Conservation (phyloP, 2,113 vertebrate genomes). For the Catagonus wagneri region DNA sequence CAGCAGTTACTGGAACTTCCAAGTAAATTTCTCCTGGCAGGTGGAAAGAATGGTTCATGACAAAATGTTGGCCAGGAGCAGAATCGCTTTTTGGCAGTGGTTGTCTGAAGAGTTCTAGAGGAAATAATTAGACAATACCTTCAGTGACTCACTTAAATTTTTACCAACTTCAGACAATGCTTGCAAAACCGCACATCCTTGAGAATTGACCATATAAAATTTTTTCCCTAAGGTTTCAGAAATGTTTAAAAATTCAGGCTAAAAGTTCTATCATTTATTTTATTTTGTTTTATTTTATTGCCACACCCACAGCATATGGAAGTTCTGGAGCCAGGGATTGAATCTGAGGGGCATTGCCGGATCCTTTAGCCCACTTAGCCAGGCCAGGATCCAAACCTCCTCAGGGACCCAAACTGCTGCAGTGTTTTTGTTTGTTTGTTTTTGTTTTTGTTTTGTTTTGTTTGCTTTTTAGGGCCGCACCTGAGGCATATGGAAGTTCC, state of each 20-base stretch:
- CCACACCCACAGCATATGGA: too few relatives aligned
- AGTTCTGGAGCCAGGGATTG: too few relatives aligned
- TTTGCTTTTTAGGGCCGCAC: too few relatives aligned
- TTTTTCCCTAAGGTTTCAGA: background rate
- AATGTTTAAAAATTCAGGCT: constrained; percentile 5
- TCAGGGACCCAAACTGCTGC: too few relatives aligned
- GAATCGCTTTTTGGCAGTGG: background rate
- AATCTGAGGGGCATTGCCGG: too few relatives aligned
- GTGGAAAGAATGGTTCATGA: constrained; percentile 8
- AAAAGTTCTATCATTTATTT: background rate
- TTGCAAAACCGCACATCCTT: background rate
- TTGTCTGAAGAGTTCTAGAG: constrained; percentile 9
- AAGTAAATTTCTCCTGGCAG: background rate
- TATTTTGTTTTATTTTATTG: too few relatives aligned
- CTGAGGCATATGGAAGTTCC: too few relatives aligned
- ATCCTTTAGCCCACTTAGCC: too few relatives aligned
- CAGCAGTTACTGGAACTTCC: background rate
- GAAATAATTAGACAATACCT: background rate
- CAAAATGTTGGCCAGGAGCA: background rate
- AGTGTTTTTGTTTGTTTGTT: too few relatives aligned
- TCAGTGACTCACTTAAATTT: background rate
- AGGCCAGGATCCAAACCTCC: too few relatives aligned
- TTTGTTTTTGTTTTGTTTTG: too few relatives aligned
- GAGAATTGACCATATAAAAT: background rate
- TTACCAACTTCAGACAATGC: background rate